Evolutionary conservation across 2,888 invertebrate species (phyloP), one percentile per base, ranked within the genome.

Genomic region (Gasteruption jaculator): DNA sequence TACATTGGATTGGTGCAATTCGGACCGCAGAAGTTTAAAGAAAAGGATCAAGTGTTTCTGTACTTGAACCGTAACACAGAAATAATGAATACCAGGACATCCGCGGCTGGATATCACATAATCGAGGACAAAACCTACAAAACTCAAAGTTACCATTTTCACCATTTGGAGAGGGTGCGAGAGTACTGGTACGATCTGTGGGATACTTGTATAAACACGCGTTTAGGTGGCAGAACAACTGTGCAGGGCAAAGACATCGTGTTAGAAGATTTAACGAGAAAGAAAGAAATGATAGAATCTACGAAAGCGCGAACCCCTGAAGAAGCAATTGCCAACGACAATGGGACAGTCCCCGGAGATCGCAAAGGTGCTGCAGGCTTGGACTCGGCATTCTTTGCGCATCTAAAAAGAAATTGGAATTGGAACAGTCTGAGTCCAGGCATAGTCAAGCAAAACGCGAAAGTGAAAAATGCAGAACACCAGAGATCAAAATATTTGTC

Each of bases 181-280:
- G 74, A 76, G 12, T 86, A 82, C 61, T 86, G 85, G 86, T 76
- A 77, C 47, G 78, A 82, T 38, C 67, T 88, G 64, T 81, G 82
- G 74, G 76, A 76, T 31, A 80, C 82, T 41, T 80, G 83, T 53
- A 73, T 83, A 25, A 77, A 80, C 51, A 86, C 87, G 0, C 77
- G 76, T 43, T 66, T 88, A 18, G 81, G 81, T 34, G 51, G 73
- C 52, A 43, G 70, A 57, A 47, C 61, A 6, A 64, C 56, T 2
- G 68, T 72, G 5, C 58, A 67, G 18, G 74, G 74, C 0, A 71
- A 72, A 38, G 68, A 71, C 38, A 73, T 79, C 11, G 65, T 74
- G 2, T 55, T 78, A 10, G 76, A 78, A 52, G 69, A 73, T 24
- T 48, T 75, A 1, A 59, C 62, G 6, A 72, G 71, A 12, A 81